These are phyloP conservation scores for Marmota flaviventris DNA, from an alignment of 2,113 vertebrate genomes.

Conservation along the genomic window DNA sequence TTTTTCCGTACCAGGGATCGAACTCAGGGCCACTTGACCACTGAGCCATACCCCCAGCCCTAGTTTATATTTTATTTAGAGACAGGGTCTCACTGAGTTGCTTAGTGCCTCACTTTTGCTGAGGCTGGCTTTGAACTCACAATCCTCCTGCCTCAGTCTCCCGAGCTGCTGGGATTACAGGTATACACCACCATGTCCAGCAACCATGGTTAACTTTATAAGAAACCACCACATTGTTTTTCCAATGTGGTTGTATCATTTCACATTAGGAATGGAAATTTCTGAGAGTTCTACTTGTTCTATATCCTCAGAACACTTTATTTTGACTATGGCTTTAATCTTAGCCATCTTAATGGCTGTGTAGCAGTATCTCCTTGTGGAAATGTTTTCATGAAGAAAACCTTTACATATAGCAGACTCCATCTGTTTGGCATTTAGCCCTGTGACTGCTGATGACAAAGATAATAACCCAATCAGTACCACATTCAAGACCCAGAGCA, in stretches of 20 bases:
- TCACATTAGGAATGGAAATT: background rate
- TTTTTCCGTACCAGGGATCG: too few species aligned
- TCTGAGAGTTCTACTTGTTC: background rate
- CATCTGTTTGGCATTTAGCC: background rate
- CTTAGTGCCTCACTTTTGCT: too few species aligned
- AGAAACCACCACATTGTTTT: background rate
- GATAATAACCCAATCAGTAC: background rate
- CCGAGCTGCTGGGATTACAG: too few species aligned
- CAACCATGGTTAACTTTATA: background rate
- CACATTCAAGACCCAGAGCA: background rate
- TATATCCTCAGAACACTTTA: background rate
- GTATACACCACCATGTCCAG: too few species aligned
- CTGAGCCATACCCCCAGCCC: too few species aligned
- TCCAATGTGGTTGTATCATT: background rate
- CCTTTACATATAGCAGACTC: background rate
- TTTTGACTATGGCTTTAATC: background rate
- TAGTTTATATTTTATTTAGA: too few species aligned
- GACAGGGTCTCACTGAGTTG: too few species aligned
- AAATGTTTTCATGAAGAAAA: background rate
- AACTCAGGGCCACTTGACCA: too few species aligned
- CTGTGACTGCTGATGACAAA: background rate
- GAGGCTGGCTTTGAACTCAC: too few species aligned
- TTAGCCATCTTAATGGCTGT: background rate
- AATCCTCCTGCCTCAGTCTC: too few species aligned
- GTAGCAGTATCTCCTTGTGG: too few species aligned